phyloP scores from a whole-genome alignment of 2,888 invertebrate genomes.

The Podabrus alpinus region DNA sequence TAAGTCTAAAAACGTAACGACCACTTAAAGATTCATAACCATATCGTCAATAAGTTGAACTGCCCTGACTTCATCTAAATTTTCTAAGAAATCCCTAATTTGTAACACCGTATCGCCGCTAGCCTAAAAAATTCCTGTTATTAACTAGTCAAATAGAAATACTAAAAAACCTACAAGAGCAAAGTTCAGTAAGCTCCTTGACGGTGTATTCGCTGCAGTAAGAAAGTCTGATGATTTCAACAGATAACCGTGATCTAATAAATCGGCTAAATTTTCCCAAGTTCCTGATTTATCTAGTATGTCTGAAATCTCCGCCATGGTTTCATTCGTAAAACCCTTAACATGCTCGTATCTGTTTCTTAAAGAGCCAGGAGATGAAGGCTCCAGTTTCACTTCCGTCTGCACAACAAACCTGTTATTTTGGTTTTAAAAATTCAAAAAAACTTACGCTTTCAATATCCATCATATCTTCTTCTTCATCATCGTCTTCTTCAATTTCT shows the following conservation, averaged over 20 bases:
- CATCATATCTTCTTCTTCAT: conserved; percentile 45
- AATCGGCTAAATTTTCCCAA: conserved; percentile 64
- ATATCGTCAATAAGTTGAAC: conserved; percentile 49
- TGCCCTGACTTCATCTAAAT: conserved; percentile 50
- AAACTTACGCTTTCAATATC: conserved; percentile 33
- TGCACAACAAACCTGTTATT: not conserved
- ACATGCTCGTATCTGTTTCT: not conserved
- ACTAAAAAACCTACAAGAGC: conserved; percentile 54
- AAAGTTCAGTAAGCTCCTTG: conserved; percentile 62
- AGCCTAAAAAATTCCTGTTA: conserved; percentile 38
- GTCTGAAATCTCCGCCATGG: conserved; percentile 56
- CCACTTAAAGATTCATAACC: conserved; percentile 29
- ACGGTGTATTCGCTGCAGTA: conserved; percentile 57
- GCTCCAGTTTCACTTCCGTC: conserved; percentile 7
- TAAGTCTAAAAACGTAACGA: not conserved
- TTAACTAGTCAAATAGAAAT: not conserved
- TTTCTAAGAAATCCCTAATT: conserved; percentile 50
- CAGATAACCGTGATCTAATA: conserved; percentile 57
- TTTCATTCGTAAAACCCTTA: conserved; percentile 41
- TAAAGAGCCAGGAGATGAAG: conserved; percentile 8
- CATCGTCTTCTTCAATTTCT: conserved; percentile 54
- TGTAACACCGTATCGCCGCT: conserved; percentile 43
- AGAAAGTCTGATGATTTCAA: conserved; percentile 57
- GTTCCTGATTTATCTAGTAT: conserved; percentile 61
- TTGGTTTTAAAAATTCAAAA: not conserved